These are phyloP conservation scores for Tridacna gigas DNA, from an alignment of 2,888 invertebrate species.

Conservation along the genomic window DNA sequence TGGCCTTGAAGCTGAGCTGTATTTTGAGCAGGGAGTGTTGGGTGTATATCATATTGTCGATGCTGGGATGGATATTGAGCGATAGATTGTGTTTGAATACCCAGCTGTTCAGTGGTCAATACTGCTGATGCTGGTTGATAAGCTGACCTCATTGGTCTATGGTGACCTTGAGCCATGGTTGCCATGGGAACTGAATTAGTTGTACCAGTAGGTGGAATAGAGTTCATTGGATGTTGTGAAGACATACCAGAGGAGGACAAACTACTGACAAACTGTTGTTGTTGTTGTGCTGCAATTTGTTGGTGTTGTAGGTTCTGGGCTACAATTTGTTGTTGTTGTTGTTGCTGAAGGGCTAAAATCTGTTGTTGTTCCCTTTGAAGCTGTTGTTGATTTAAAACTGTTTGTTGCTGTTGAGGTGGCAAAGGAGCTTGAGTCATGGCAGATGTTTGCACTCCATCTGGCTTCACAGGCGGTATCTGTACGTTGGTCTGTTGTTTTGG, in stretches of 20 bases:
- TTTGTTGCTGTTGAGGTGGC: constrained; percentile 9
- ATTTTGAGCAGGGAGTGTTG: constrained; percentile 6
- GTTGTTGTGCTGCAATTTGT: background rate
- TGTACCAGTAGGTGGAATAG: constrained; percentile 64
- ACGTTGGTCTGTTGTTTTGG: constrained; percentile 12
- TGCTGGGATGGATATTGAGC: background rate
- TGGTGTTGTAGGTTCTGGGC: constrained; percentile 4
- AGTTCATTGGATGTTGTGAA: constrained; percentile 64
- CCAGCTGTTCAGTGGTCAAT: constrained; percentile 57
- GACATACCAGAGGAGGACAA: constrained; percentile 56
- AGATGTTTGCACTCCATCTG: constrained; percentile 6
- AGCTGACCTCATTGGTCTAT: constrained; percentile 22
- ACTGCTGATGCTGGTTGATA: constrained; percentile 60
- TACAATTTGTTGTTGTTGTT: constrained; percentile 6
- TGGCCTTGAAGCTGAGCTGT: background rate
- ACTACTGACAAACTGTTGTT: constrained; percentile 43
- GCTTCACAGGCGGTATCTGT: background rate
- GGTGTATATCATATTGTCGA: background rate
- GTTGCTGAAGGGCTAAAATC: constrained; percentile 4
- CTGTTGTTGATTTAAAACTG: constrained; percentile 1
- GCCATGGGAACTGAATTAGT: constrained; percentile 54
- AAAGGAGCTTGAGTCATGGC: background rate
- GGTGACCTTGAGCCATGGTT: constrained; percentile 40
- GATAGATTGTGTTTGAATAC: constrained; percentile 9
- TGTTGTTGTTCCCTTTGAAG: constrained; percentile 9